Evolutionary conservation across 2,113 vertebrate genomes (phyloP).

Genomic region (Nematolebias whitei): DNA sequence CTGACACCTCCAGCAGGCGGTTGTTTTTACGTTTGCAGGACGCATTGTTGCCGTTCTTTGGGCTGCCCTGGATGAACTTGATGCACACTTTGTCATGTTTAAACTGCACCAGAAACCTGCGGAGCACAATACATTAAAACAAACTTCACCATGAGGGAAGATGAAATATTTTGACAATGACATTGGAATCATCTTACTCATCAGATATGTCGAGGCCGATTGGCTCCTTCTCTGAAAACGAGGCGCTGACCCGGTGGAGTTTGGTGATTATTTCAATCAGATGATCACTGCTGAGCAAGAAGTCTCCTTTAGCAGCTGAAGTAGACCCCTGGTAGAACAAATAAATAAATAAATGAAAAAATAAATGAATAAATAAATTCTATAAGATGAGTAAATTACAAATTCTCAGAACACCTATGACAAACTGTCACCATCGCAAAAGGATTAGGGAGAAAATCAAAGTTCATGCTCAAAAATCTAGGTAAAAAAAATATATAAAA

Average conservation of each 20-base stretch:
- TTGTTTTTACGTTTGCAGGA: slow-evolving; percentile 98
- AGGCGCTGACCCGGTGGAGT: slow-evolving; percentile 87
- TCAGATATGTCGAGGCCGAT: slow-evolving; percentile 94
- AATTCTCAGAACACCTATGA: background rate
- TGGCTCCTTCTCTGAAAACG: slow-evolving; percentile 84
- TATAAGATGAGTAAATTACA: background rate
- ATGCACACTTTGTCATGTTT: slow-evolving; percentile 98
- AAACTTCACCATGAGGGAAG: background rate
- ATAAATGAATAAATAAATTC: background rate
- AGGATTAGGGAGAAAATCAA: too few species aligned
- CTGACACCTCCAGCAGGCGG: slow-evolving; percentile 94
- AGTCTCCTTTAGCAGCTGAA: slow-evolving; percentile 95
- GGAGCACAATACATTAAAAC: background rate
- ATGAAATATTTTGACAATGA: background rate
- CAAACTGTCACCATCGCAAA: too few species aligned
- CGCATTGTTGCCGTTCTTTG: slow-evolving; percentile 89
- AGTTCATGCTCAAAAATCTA: too few species aligned
- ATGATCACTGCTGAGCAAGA: slow-evolving; percentile 94
- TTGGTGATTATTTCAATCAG: slow-evolving; percentile 98
- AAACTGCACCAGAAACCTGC: slow-evolving; percentile 97
- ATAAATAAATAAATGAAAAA: too few species aligned
- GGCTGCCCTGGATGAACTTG: slow-evolving; percentile 91
- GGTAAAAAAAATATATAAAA: too few species aligned
- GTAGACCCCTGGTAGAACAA: slow-evolving; percentile 83
- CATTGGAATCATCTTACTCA: slow-evolving; percentile 82